These are phyloP conservation scores for Drosophila longiperda DNA, from an alignment of 2,888 invertebrate genomes.

Conservation along the genomic window DNA sequence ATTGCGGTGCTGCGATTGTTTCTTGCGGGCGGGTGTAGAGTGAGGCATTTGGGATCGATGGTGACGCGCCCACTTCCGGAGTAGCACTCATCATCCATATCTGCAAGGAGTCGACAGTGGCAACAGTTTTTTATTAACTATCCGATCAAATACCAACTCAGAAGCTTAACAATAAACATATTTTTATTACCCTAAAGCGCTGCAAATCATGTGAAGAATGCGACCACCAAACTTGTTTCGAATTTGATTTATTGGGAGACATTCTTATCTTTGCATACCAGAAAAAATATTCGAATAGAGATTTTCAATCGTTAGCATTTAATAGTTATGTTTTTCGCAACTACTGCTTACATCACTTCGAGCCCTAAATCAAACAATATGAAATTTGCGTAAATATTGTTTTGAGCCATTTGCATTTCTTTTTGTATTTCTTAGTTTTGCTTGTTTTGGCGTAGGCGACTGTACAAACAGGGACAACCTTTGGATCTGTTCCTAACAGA, in stretches of 20 bases:
- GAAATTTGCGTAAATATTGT: slow-evolving; percentile 56
- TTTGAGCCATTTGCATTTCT: slow-evolving; percentile 57
- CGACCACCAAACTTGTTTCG: not conserved
- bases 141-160: not conserved
- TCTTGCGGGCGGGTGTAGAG: slow-evolving; percentile 66
- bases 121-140: not conserved
- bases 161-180: not conserved
- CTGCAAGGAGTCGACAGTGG: slow-evolving; percentile 85
- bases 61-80: slow-evolving; percentile 86
- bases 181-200: not conserved
- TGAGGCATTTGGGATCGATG: slow-evolving; percentile 80
- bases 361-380: slow-evolving; percentile 39
- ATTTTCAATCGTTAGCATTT: not conserved
- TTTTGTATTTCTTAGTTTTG: not conserved
- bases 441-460: slow-evolving; percentile 23
- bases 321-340: not conserved
- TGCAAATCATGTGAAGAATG: not conserved
- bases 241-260: not conserved
- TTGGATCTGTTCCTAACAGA: slow-evolving; percentile 51
- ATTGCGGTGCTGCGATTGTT: slow-evolving; percentile 56
- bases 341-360: slow-evolving; percentile 20
- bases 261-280: not conserved
- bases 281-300: not conserved
- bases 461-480: slow-evolving; percentile 48
- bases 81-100: slow-evolving; percentile 96